Evolutionary conservation across 2,888 invertebrate species (phyloP), one percentile per base, ranked within the genome.

Genomic region (Exephanes ischioxanthus): DNA sequence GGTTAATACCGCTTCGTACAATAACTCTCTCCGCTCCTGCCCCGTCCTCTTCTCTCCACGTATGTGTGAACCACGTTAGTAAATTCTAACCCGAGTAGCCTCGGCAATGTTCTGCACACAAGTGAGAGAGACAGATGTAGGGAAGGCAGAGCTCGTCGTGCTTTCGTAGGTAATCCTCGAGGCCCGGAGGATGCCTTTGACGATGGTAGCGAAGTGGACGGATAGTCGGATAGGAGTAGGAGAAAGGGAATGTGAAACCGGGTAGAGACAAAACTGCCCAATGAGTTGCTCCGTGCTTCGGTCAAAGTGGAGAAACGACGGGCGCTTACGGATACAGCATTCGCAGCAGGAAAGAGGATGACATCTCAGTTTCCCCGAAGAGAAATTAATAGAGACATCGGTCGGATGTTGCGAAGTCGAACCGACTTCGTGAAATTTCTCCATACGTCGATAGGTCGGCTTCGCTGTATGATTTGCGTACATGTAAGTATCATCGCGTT

Each of bases 11-110:
- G 90, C 90, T 90, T 90, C 91, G 85, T 91, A 91, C 90, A 91
- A 92, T 91, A 90, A 90, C 87, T 88, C 88, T 86, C 85, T 87
- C 16, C 0, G 19, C 22, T 22, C 7, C 63, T n/a, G n/a, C n/a
- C 11, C 11, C 6, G 37, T 53, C 41, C 53, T 58, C 70, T 14
- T 48, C 22, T 61, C 73, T 63, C 85, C 30, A 33, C 81, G 89
- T 89, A 87, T 90, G 86, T 87, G 89, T 87, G 84, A 88, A 19
- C 87, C 86, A 88, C 88, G 89, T 90, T 90, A 87, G 89, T 89
- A 90, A 91, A 92, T 92, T 92, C 90, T 90, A 92, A 90, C 91
- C 92, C 91, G 88, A 87, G 84, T 86, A 89, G 91, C 90, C 90
- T 91, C 91, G 90, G 89, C 87, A 87, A 86, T 86, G 87, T 90